Percentiles rank a stretch among this genome's conserved stretches.
Conservation (phyloP, 2,113 vertebrate genomes). For the Tringa solitaria region DNA sequence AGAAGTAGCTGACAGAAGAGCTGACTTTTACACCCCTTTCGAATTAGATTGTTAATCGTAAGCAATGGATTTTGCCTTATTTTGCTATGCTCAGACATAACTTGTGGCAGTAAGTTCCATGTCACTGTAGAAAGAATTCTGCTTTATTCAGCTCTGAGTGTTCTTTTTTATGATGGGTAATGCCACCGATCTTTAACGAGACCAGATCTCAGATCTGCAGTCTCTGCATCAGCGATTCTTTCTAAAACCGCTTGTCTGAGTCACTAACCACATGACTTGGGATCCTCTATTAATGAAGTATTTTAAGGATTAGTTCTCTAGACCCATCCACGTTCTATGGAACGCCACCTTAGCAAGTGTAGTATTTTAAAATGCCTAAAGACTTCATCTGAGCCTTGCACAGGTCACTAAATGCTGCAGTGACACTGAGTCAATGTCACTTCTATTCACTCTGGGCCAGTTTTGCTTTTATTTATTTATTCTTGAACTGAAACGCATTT, state of each 20-base stretch:
- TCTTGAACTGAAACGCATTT: background rate
- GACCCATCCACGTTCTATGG: background rate
- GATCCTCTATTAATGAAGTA: no score
- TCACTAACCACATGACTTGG: background rate
- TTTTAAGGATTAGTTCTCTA: background rate
- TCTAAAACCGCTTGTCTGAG: background rate
- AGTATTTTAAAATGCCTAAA: rapidly evolving
- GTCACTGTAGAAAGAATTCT: background rate
- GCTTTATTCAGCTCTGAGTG: background rate
- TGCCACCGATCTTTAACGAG: background rate
- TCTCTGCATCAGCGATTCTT: background rate
- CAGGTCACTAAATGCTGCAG: background rate
- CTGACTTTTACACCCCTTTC: background rate
- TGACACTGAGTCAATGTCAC: background rate
- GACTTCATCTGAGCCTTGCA: background rate
- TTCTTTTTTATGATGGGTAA: background rate
- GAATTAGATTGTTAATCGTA: background rate
- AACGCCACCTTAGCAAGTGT: background rate
- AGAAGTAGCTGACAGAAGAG: background rate
- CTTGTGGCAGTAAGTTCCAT: rapidly evolving
- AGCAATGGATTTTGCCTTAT: background rate
- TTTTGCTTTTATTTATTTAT: background rate
- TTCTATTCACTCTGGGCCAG: background rate
- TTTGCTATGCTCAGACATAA: background rate
- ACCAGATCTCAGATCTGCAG: background rate